Percentiles rank a stretch among this genome's conserved stretches.
Conservation (phyloP, 1,140 invertebrate species). For the Argopecten irradians region DNA sequence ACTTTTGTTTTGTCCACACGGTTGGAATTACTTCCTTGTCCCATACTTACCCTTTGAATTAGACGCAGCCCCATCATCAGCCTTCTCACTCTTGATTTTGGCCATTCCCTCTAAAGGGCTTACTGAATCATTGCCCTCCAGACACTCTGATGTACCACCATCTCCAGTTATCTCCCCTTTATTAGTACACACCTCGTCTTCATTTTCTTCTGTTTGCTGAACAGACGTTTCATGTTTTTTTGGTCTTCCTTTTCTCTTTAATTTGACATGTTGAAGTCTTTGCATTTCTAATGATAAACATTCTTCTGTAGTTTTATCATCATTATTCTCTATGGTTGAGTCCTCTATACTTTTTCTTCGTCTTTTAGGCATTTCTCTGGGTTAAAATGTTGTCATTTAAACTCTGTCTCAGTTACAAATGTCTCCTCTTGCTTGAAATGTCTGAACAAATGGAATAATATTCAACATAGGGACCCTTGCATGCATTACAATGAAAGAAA, state of each 20-base stretch:
- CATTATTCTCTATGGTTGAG: background rate
- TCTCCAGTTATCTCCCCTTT: background rate
- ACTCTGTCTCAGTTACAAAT: background rate
- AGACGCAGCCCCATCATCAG: background rate
- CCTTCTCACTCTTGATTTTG: background rate
- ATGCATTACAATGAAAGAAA: background rate
- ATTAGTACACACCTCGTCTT: background rate
- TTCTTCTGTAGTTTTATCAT: slow-evolving; percentile 26
- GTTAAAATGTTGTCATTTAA: too few species aligned
- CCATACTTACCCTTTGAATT: background rate
- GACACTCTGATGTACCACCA: background rate
- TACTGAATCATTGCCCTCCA: background rate
- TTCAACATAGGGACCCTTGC: background rate
- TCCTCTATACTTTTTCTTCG: background rate
- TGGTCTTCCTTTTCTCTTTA: background rate
- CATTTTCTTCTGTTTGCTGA: background rate
- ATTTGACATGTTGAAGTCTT: background rate
- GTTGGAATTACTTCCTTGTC: too few species aligned
- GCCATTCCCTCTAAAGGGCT: background rate
- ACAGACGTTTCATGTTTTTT: background rate
- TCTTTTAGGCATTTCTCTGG: background rate
- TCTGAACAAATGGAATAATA: background rate
- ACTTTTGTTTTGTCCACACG: too few species aligned
- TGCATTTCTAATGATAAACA: background rate
- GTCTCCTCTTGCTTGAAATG: background rate